Evolutionary conservation across 2,888 invertebrate species (phyloP).

Genomic region (Lasioglossum morio): DNA sequence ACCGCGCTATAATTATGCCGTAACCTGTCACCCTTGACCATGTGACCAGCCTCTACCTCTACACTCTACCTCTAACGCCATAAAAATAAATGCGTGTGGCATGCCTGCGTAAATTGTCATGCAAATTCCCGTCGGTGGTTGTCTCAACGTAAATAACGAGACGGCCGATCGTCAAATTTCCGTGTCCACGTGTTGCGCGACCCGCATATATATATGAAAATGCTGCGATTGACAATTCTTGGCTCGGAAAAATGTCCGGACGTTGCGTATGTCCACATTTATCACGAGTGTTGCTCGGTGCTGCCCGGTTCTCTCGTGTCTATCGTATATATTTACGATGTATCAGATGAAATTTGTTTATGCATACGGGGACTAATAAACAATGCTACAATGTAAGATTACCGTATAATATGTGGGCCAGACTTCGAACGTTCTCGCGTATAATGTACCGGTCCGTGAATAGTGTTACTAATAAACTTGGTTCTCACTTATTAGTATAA

Average conservation of each 20-base stretch:
- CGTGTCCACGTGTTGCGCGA: conserved; percentile 19
- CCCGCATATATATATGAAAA: conserved; percentile 19
- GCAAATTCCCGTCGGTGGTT: conserved; percentile 50
- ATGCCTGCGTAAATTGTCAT: conserved; percentile 59
- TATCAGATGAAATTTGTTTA: neutral
- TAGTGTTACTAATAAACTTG: neutral
- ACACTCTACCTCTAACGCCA: conserved; percentile 41
- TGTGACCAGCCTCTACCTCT: conserved; percentile 32
- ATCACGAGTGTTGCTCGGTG: neutral
- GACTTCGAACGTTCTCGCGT: neutral
- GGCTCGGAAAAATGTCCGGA: neutral
- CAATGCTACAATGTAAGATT: neutral
- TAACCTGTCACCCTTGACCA: conserved; percentile 66
- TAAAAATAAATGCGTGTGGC: conserved; percentile 25
- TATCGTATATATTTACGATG: neutral
- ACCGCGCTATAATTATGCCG: conserved; percentile 39
- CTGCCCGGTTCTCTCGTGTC: neutral
- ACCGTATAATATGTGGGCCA: neutral
- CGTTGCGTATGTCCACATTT: neutral
- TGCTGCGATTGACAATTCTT: conserved; percentile 25
- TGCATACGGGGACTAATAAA: neutral
- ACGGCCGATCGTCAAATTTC: conserved; percentile 48
- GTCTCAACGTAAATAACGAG: conserved; percentile 30
- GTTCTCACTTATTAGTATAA: conserved; percentile 14
- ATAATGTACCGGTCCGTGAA: neutral